Evolutionary conservation across 2,797 vertebrate species (phyloP), one percentile per base, ranked within the genome.

Genomic region (Muscicapa striata): DNA sequence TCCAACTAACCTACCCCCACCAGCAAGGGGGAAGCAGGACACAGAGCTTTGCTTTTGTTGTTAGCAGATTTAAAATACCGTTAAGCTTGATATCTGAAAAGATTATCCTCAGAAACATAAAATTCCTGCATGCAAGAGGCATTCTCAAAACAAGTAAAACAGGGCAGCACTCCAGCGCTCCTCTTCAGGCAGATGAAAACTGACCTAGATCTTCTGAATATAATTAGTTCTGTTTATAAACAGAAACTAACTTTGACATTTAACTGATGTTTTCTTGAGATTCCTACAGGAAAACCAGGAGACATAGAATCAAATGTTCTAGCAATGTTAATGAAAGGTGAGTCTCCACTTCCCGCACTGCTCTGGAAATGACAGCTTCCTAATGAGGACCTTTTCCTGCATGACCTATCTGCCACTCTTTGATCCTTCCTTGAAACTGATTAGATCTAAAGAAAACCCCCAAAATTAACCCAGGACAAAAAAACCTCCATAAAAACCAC

Each of bases 161-260:
- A 46, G 89, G 91, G 94, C 87, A 84, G 73, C 34, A 59, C 89
- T 91, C 73, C 72, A 66, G 80, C 0, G 0, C 67, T 63, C 86
- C 78, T 95, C 90, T 79, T 84, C 90, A 89, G 81, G 61, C 29
- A 2, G 46, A 84, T 90, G 89, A 90, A 95, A 96, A 96, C 83
- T 91, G 91, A 95, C 95, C 95, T 90, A 97, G 77, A 96, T 97
- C 92, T 95, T 69, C 70, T 52, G 80, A 89, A 96, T 90, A 89
- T 78, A 90, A 94, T 94, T 89, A 90, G 92, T 89, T 89, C 61
- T 93, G 84, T 92, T 94, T 95, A 94, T 92, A 97, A 93, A 97
- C 89, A 92, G 96, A 95, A 95, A 54, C 77, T 40, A 88, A 93
- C 91, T 94, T 91, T 95, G 94, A 94, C 94, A 94, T 94, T 95